Evolutionary conservation across 2,113 vertebrate species (phyloP), one percentile per base, ranked within the genome.

Genomic region (Panurus biarmicus): DNA sequence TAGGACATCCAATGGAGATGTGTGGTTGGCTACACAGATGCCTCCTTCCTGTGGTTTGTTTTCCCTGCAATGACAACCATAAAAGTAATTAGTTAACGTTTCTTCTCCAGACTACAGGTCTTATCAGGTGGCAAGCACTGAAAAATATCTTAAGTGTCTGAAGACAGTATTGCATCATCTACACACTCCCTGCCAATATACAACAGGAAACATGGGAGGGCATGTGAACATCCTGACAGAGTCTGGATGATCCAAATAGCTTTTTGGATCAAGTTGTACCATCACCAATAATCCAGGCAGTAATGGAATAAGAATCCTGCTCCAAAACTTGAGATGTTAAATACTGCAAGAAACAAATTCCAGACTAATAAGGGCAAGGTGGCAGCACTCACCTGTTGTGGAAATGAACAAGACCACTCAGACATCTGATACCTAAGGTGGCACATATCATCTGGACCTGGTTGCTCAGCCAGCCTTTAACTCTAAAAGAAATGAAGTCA

Each of bases 391-490:
- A 99, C 99, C 97, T 99, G 97, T 98, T 98, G 93, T 99, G 98
- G 87, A 99, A 99, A n/a, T 70, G 97, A 87, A 99, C 97, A 65
- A 97, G 98, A 19, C 98, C 98, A 9, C 98, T 97, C n/a, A 99
- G 96, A 12, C 98, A 98, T n/a, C 98, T 92, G 62, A 98, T 92
- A 91, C 98, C 99, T 96, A 99, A 98, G 23, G 98, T 97, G 93
- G 98, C 99, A 97, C 98, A 99, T 14, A 97, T 98, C 96, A 99
- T 97, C 71, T 99, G 98, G 61, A 99, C 97, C 92, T 98, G 93
- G 74, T 99, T 98, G 72, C 98, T 99, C 64, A 99, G 97, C 98
- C 98, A 98, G 83, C 80, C 77, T 97, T 98, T 99, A 73, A 94
- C 48, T 45, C 99, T 99, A 38, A 54, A 94, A 73, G 75, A 97